Base-by-base conservation (phyloP, 53 echinoderm and acorn worm genomes). In the Apostichopus leukothele region DNA sequence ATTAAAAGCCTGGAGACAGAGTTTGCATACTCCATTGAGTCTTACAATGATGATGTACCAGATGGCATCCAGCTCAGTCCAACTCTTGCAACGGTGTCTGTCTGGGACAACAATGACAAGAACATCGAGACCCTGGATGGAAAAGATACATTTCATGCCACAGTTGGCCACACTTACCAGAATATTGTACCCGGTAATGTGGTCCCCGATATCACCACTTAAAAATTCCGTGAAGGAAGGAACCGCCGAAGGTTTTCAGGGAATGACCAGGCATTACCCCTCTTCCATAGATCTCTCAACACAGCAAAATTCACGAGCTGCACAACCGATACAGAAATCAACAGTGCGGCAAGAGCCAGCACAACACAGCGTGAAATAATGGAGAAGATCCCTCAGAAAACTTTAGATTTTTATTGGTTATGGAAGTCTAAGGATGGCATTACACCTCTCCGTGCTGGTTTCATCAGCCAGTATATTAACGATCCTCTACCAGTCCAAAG, bases 121-220 rank as follows among this genome's bases (percentile, higher is more conserved):
- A 92, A 88, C 53, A 68, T 92, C 1, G 94, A 94, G 83, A 94
- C 94, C 1, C 91, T 90, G 7, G 94, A 94, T 79, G 94, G 94
- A 6, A 92, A 94, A 83, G 59, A 83, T 7, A 94, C 94, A 7
- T 75, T 89, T 23, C 92, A 91, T 76, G 79, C 20, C 19, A 92
- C 92, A 16, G 92, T 94, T 88, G 91, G 91, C 1, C 90, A 92
- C 53, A 90, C 90, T 20, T 94, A 94, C 57, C 94, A 92, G 75
- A 94, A 92, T 93, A 75, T 93, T 74, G 52, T 66, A 74, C 60
- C 86, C 54, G 63, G 5, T 67, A 75, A 90, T 19, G 50, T 79
- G 75, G 68, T 27, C 27, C 1, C 60, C 25, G 76, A 39, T 11
- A n/a, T n/a, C 10, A 77, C 23, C 7, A 5, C 78, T 14, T 23